phyloP scores from a whole-genome alignment of 2,113 vertebrate genomes.

The human (Homo sapiens) region DNA sequence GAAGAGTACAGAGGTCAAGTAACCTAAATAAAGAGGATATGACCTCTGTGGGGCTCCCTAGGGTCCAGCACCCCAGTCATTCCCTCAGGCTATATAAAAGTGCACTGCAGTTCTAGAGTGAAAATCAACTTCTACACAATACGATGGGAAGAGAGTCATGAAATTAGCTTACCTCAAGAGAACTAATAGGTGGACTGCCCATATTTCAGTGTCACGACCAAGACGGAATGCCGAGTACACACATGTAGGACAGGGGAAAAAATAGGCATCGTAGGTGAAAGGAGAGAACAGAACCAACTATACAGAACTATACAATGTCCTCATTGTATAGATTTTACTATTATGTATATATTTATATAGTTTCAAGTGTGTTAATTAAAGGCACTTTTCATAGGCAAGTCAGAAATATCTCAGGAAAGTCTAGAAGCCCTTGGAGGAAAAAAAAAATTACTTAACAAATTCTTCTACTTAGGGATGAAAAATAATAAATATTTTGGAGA shows the following conservation, averaged over 20 bases:
- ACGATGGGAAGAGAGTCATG: neutral
- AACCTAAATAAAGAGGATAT: neutral
- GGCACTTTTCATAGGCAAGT: neutral
- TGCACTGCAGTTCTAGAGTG: neutral
- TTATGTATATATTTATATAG: neutral
- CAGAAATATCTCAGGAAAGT: neutral
- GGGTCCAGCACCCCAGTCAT: accelerated
- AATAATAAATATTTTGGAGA: neutral
- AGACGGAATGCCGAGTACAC: neutral
- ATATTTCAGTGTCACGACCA: neutral
- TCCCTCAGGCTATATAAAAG: too few relatives aligned
- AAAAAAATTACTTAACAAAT: neutral
- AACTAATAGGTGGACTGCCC: neutral
- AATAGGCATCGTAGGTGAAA: accelerated
- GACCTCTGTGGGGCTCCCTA: accelerated
- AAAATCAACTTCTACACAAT: neutral
- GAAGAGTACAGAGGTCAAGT: neutral
- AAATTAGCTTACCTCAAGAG: neutral
- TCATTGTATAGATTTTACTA: neutral
- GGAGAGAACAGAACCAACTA: neutral
- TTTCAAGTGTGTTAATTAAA: neutral
- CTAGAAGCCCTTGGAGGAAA: neutral
- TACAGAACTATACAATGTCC: neutral
- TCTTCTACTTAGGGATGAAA: neutral
- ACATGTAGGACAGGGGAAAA: accelerated